Conservation (phyloP, 2,113 vertebrate species). For the Isurus oxyrinchus region DNA sequence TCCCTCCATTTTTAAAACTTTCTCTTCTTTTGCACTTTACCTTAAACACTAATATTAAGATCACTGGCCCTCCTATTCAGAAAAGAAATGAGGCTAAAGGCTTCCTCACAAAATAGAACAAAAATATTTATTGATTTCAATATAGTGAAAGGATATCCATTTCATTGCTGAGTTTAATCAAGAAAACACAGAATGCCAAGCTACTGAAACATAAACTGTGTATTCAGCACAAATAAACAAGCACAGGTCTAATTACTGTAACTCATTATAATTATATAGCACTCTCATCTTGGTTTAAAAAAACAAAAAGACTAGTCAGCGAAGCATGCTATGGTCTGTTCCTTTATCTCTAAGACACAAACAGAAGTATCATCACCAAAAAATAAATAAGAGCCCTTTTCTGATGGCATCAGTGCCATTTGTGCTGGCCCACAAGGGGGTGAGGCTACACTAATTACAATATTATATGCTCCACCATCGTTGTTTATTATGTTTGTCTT, state of each 20-base stretch:
- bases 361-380: not conserved
- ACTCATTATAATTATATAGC: slow-evolving; percentile 20
- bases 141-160: slow-evolving; percentile 3
- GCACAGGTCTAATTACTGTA: slow-evolving; percentile 25
- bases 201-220: not conserved
- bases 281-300: not conserved
- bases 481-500: slow-evolving; percentile 3
- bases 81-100: not conserved
- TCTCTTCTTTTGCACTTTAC: not conserved
- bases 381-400: not conserved
- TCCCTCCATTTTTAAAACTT: not conserved
- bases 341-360: not conserved
- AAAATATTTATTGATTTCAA: slow-evolving; percentile 32
- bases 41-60: not conserved
- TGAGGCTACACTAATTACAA: not conserved
- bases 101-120: not conserved
- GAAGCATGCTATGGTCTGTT: not conserved
- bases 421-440: not conserved
- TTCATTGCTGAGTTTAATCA: slow-evolving; percentile 21
- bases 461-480: not conserved
- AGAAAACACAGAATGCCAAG: slow-evolving; percentile 17
- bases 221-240: slow-evolving; percentile 31
- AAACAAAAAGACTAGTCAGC: not conserved
- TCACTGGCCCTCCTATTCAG: not conserved
- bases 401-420: not conserved